Evolutionary conservation across 1,140 invertebrate genomes (phyloP), one percentile per base, ranked within the genome.

Genomic region (Trichogramma pretiosum): DNA sequence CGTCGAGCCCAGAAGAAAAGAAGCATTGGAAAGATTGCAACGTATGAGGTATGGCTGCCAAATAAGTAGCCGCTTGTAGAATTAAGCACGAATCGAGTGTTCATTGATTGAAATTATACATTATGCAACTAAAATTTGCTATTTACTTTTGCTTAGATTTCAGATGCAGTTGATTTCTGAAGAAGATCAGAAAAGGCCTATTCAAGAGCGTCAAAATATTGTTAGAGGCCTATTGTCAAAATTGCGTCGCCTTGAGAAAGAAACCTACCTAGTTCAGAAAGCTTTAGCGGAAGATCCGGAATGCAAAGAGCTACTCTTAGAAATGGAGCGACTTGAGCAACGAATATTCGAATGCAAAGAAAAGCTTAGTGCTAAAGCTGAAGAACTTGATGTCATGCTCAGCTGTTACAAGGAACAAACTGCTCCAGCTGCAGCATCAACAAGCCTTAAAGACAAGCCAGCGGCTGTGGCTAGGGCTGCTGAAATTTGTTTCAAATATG

Each of bases 401-500:
- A 77, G 67, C 42, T 93, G 89, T 63, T 94, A 89, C 59, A 93
- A 87, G 64, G 91, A 94, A 61, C 85, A 83, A 0, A 68, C 66
- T 1, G 59, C 70, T 0, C 65, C 73, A 16, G 54, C 70, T 16
- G 63, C 75, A 33, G 67, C 65, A 0, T 65, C 70, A 3, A 56
- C 68, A 0, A 69, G 60, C 0, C 46, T 71, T 1, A 70, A 68
- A 22, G 80, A 84, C 56, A 81, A 83, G 54, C 79, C 82, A 26
- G 78, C 84, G 1, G 82, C 82, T 3, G 83, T 91, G 24, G 85
- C 92, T 8, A 74, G 93, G 34, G 82, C 89, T 18, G 94, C 93
- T 64, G 95, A 99, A 75, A 96, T 99, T 55, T 98, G 92, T 67
- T 98, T 99, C 65, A 96, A 97, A 69, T 89, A 94, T 66, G 95